Base-by-base conservation (phyloP, 1,140 invertebrate species). In the Heliconius melpomene region DNA sequence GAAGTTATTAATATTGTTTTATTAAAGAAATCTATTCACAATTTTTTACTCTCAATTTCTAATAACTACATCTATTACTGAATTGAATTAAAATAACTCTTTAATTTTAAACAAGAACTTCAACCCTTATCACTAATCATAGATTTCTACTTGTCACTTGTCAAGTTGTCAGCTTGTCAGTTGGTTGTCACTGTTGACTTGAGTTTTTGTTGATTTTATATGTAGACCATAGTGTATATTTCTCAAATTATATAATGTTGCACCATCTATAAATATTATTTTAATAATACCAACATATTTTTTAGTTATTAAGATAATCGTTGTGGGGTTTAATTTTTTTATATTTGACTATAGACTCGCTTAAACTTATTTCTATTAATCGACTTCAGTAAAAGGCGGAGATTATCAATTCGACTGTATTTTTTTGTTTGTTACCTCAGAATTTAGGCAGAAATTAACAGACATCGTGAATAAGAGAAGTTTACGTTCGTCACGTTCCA, bases 11-110 rank as follows among this genome's bases (percentile, higher is more conserved):
- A 26, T 16, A 66, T 29, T 16, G 9, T 66, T 66, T 26, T 13
- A 16, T 66, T 29, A 66, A 5, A 26, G 5, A 66, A 26, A 6
- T 29, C 3, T 16, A 11, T 13, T 11, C 13, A 66, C 11, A 66
- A 29, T 66, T 66, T 66, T 29, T 66, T 46, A 46, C n/a, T 11
- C 26, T 20, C 18, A 52, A 20, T 52, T 26, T 66, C 13, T 5
- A 66, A 66, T 66, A 66, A 66, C 60, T 66, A 66, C 60, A 66
- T 66, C 6, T 66, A 66, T 66, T 23, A 46, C 13, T 46, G 40
- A 46, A 5, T 46, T 16, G 40, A 46, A 5, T 46, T 46, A 16
- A 16, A 13, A 46, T 13, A 66, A 66, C 9, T 13, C 60, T 11
- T 29, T 29, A 66, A 26, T 3, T 13, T 26, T 60, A 60, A 8